phyloP scores from a whole-genome alignment of 2,888 invertebrate species.

The Drosophila dives region DNA sequence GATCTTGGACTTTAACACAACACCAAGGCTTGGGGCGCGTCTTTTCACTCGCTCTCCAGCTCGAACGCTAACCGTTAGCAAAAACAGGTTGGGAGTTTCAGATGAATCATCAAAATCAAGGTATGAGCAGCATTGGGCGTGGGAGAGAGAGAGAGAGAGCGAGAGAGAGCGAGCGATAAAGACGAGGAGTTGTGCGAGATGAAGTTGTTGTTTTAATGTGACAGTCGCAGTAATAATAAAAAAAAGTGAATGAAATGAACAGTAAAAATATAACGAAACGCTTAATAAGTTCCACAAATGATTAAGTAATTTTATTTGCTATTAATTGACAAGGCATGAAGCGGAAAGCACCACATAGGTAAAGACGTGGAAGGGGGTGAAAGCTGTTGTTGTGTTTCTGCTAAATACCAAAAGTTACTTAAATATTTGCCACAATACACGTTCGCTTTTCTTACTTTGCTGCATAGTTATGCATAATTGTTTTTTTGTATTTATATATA shows the following conservation, averaged over 20 bases:
- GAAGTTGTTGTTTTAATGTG: slow-evolving; percentile 5
- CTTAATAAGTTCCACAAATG: slow-evolving; percentile 50
- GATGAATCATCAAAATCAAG: slow-evolving; percentile 50
- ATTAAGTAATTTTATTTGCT: slow-evolving; percentile 66
- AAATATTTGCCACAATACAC: slow-evolving; percentile 50
- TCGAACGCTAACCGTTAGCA: slow-evolving; percentile 23
- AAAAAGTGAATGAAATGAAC: slow-evolving; percentile 44
- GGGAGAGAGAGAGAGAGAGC: slow-evolving; percentile 9
- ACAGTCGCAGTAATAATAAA: neutral
- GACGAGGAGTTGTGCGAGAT: neutral
- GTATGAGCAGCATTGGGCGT: slow-evolving; percentile 17
- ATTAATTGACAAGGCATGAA: slow-evolving; percentile 49
- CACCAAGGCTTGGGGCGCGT: slow-evolving; percentile 18
- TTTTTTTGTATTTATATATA: slow-evolving; percentile 6
- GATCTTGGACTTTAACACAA: slow-evolving; percentile 12
- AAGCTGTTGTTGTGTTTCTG: neutral
- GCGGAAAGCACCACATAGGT: neutral
- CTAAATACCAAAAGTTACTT: slow-evolving; percentile 42
- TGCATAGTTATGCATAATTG: neutral
- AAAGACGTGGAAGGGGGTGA: neutral
- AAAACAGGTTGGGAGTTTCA: slow-evolving; percentile 68
- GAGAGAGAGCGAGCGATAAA: neutral
- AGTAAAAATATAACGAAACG: slow-evolving; percentile 14
- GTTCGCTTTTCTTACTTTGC: slow-evolving; percentile 20
- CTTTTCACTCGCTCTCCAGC: slow-evolving; percentile 17